phyloP scores from a whole-genome alignment of 2,797 vertebrate genomes.

The Nannoperca obscura region DNA sequence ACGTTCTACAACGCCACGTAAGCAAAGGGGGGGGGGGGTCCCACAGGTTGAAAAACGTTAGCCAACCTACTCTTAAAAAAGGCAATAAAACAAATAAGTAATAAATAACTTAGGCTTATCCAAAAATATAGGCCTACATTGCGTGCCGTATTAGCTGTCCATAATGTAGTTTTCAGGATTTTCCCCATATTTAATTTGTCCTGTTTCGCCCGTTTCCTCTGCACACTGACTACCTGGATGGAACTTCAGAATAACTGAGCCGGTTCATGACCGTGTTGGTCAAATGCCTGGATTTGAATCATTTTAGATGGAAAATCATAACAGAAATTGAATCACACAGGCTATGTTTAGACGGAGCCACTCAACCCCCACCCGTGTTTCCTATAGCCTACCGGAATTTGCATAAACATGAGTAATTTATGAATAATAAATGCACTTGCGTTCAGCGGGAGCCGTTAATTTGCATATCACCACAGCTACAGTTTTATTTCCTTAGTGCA shows the following conservation, averaged over 20 bases:
- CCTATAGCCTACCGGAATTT: constrained; percentile 85
- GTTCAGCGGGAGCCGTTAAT: constrained; percentile 92
- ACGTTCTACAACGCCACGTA: too few relatives aligned
- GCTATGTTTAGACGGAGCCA: constrained; percentile 65
- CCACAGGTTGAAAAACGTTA: background rate
- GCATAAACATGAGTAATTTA: constrained; percentile 97
- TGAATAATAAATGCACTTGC: constrained; percentile 98
- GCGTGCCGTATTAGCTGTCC: background rate
- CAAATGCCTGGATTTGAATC: constrained; percentile 39
- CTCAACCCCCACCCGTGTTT: constrained; percentile 81
- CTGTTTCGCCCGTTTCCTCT: background rate
- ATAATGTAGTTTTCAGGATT: background rate
- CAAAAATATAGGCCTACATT: background rate
- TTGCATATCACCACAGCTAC: constrained; percentile 94
- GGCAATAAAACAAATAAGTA: background rate
- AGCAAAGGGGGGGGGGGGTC: background rate
- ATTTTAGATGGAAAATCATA: constrained; percentile 23
- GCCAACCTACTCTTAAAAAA: background rate
- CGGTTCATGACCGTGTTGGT: constrained; percentile 12
- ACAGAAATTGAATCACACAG: constrained; percentile 68
- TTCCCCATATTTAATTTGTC: background rate
- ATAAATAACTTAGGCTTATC: background rate
- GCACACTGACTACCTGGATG: background rate
- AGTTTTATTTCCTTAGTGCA: constrained; percentile 89
- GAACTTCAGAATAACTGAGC: constrained; percentile 27